Base-by-base conservation (phyloP, 2,888 invertebrate genomes). In the Polia nebulosa region DNA sequence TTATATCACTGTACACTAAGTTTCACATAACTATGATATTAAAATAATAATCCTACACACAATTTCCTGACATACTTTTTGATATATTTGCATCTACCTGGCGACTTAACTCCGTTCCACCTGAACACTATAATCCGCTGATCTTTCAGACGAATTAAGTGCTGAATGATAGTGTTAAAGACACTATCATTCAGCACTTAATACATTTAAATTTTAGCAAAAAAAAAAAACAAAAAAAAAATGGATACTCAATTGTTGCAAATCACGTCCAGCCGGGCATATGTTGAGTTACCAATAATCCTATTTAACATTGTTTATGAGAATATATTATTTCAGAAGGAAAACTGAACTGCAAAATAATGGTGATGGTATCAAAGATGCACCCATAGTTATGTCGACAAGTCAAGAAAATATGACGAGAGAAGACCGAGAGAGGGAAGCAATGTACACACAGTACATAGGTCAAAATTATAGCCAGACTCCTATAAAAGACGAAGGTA, bases 331-430 rank as follows among this genome's bases (percentile, higher is more conserved):
- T 86, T 87, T 62, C 71, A 96, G 95, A 83, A 90, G 96, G 75
- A 96, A 96, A 92, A 92, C 88, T 77, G 95, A 93, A 92, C 89
- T 92, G 83, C 91, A 94, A 95, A 85, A 93, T 86, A 91, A 92
- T 53, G 91, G 91, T 13, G 96, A 96, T 17, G 94, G 94, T 47
- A 86, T 94, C 22, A 96, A 95, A 86, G 96, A 96, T 83, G 93
- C 93, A 29, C 94, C 96, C 4, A 89, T 96, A 58, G 85, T 96
- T 44, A 96, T 96, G 89, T 97, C 97, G 3, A 95, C 96, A 7
- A 97, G 97, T 84, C 97, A 97, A 89, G 97, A 97, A 87, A 96
- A 97, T 84, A 96, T 97, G 93, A 95, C 95, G 3, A 89, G 91
- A 75, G 94, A 95, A 87, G 95, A 96, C 58, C 91, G 94, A 13